A percentile compares a stretch with the other conserved stretches of the same genome.
Evolutionary conservation across 2,113 vertebrate genomes (phyloP).

Genomic region (Condylura cristata): DNA sequence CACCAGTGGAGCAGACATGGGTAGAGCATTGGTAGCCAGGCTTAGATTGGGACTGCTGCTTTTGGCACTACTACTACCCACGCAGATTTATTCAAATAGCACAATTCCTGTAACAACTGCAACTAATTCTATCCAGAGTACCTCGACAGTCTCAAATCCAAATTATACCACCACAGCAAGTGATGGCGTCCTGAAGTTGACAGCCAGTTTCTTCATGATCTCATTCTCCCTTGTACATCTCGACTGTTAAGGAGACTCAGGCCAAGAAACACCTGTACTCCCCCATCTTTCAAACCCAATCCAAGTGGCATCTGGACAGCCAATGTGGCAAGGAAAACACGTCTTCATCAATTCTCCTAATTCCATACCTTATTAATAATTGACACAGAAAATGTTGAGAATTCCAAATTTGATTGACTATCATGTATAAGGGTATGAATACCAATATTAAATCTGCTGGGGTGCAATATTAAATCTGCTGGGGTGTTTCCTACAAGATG

Average conservation of each 20-base stretch:
- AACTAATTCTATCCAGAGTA: too few species aligned
- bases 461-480: too few species aligned
- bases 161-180: too few species aligned
- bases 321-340: constrained; percentile 80
- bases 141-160: too few species aligned
- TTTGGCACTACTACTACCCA: constrained; percentile 83
- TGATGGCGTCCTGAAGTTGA: constrained; percentile 82
- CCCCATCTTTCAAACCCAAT: constrained; percentile 78
- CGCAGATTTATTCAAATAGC: constrained; percentile 86
- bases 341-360: constrained; percentile 70
- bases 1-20: constrained; percentile 79
- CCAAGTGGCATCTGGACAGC: constrained; percentile 76
- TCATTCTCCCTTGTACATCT: constrained; percentile 85
- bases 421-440: constrained; percentile 56
- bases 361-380: constrained; percentile 67
- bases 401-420: constrained; percentile 78
- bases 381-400: constrained; percentile 78
- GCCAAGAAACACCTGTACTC: constrained; percentile 82
- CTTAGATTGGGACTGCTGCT: constrained; percentile 85
- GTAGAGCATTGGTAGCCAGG: constrained; percentile 80
- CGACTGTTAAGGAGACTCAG: constrained; percentile 87
- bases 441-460: constrained; percentile 68
- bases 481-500: constrained; percentile 72
- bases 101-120: too few species aligned
- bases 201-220: constrained; percentile 82